Evolutionary conservation across 2,113 vertebrate species (phyloP).

Genomic region (Pandion haliaetus): DNA sequence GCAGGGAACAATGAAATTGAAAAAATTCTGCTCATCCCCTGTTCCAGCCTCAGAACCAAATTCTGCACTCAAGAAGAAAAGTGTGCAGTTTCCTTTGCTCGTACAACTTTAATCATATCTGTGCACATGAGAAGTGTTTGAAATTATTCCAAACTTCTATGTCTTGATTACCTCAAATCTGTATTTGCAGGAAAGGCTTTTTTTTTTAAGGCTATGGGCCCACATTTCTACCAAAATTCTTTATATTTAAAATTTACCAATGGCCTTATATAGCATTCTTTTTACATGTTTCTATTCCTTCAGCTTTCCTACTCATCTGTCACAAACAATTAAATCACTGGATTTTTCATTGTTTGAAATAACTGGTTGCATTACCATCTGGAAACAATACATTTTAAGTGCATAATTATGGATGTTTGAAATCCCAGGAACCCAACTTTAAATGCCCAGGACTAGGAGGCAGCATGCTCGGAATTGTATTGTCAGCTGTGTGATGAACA

Average conservation of each 20-base stretch:
- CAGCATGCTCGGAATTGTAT: not conserved
- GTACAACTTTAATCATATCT: not conserved
- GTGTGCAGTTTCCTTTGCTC: not conserved
- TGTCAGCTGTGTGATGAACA: not conserved
- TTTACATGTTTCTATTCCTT: not conserved
- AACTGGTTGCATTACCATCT: constrained; percentile 63
- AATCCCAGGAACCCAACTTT: constrained; percentile 29
- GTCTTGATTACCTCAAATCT: not conserved
- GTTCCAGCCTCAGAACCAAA: not conserved
- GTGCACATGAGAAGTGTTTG: not conserved
- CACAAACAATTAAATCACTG: constrained; percentile 41
- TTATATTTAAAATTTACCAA: not conserved
- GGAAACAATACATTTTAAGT: constrained; percentile 62
- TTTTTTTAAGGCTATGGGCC: not conserved
- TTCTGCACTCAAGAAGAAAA: not conserved
- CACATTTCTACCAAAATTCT: not conserved
- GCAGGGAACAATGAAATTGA: not conserved
- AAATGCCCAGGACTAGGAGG: not conserved
- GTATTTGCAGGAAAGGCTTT: not conserved
- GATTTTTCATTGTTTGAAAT: constrained; percentile 66
- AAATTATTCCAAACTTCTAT: not conserved
- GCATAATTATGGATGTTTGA: constrained; percentile 10
- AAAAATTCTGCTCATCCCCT: not conserved
- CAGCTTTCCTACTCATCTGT: not conserved
- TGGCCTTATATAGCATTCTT: not conserved